These are phyloP conservation scores for Callyntrura guangdongensis DNA, from an alignment of 2,888 invertebrate species.

Conservation along the genomic window DNA sequence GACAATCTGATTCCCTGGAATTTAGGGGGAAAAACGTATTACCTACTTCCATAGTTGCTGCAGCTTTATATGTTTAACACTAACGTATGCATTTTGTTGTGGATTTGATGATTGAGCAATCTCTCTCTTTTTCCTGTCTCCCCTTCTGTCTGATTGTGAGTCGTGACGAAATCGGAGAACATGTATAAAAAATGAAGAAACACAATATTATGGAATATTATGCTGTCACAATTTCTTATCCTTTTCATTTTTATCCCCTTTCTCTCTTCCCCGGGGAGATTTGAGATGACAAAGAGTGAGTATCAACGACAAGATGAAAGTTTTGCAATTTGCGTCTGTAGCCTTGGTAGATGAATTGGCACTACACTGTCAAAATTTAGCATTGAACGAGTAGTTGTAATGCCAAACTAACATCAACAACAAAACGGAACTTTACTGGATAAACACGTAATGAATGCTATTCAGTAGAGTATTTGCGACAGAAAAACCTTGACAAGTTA, in stretches of 20 bases:
- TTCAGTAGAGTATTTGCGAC: too few species aligned
- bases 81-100: background rate
- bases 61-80: background rate
- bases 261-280: background rate
- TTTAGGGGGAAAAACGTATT: background rate
- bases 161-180: background rate
- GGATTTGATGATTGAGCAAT: constrained; percentile 35
- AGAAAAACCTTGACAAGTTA: too few species aligned
- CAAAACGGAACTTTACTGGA: too few species aligned
- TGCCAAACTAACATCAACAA: too few species aligned
- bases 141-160: background rate
- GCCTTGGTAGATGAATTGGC: constrained; percentile 6
- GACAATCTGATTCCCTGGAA: constrained; percentile 22
- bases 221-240: background rate
- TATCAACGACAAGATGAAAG: constrained; percentile 35
- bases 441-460: too few species aligned
- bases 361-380: background rate
- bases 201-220: background rate
- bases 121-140: constrained; percentile 6
- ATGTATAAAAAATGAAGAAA: constrained; percentile 22
- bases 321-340: constrained; percentile 16
- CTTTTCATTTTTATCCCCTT: background rate
- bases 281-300: constrained; percentile 35
- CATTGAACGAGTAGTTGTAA: background rate
- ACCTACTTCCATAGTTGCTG: background rate